Evolutionary conservation across 2,797 vertebrate species (phyloP).

Genomic region (Poeciliopsis presidionis): DNA sequence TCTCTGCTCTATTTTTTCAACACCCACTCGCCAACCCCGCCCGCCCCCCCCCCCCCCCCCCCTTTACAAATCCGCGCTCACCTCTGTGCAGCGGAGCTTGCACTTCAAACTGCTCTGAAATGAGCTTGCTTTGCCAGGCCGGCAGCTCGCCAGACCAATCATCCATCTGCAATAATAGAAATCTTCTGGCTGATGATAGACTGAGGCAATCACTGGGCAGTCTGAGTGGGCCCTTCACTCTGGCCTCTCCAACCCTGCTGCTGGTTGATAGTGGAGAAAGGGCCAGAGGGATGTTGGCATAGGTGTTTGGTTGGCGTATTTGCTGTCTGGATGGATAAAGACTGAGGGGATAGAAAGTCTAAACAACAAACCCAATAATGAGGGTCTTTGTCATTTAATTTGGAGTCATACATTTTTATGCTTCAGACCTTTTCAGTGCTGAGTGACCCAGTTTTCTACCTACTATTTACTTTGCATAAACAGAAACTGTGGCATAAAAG

Average conservation of each 20-base stretch:
- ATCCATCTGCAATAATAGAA: conserved; percentile 80
- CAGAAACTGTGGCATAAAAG: neutral
- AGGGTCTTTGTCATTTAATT: conserved; percentile 17
- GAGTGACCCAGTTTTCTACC: neutral
- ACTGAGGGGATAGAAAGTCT: conserved; percentile 21
- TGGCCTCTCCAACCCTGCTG: conserved; percentile 72
- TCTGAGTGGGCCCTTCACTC: conserved; percentile 76
- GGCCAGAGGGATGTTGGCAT: conserved; percentile 52
- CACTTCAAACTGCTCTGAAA: conserved; percentile 73
- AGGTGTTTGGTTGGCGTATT: conserved; percentile 39
- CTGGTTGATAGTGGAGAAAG: conserved; percentile 65
- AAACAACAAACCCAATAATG: conserved; percentile 7
- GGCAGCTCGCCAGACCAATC: conserved; percentile 78
- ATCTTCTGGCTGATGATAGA: conserved; percentile 78
- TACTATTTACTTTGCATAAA: neutral
- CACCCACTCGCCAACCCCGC: conserved; percentile 62
- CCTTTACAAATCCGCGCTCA: conserved; percentile 19
- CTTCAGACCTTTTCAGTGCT: neutral
- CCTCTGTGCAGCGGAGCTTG: conserved; percentile 50
- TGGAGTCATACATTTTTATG: neutral
- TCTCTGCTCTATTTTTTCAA: conserved; percentile 73
- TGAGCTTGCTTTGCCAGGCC: conserved; percentile 73
- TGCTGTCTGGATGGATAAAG: conserved; percentile 29
- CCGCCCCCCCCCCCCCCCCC: conserved; percentile 33
- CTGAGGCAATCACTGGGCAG: conserved; percentile 76